Conservation (phyloP, 2,113 vertebrate species). For the Myrmecobius fasciatus region DNA sequence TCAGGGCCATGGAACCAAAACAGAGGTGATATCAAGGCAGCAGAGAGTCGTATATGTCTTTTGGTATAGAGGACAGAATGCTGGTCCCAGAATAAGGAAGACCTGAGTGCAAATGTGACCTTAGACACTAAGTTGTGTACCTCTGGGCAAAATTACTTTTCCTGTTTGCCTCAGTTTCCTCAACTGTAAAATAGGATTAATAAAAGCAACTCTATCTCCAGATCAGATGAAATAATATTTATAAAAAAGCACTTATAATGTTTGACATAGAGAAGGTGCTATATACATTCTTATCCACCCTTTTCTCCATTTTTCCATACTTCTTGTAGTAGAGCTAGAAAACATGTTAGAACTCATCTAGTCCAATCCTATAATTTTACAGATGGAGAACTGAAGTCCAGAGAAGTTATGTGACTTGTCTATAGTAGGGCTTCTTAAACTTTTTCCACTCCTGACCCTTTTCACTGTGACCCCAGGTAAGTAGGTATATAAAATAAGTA, state of each 20-base stretch:
- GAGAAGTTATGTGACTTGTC: background rate
- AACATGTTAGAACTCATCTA: background rate
- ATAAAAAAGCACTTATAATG: too few species aligned
- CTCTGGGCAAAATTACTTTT: background rate
- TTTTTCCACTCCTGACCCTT: too few species aligned
- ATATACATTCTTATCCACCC: background rate
- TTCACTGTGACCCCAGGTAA: too few species aligned
- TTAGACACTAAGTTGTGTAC: background rate
- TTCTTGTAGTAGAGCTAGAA: background rate
- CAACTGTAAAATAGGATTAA: background rate
- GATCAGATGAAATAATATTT: too few species aligned
- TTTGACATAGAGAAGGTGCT: background rate
- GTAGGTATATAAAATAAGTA: too few species aligned
- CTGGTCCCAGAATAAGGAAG: background rate
- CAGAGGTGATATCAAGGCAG: background rate
- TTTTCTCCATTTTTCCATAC: too few species aligned
- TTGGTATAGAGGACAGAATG: background rate
- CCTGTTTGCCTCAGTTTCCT: background rate
- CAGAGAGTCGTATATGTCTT: background rate
- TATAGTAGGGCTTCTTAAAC: too few species aligned
- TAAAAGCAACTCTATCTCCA: too few species aligned
- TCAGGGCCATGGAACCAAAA: background rate
- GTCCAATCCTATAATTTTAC: background rate
- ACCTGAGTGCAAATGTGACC: background rate
- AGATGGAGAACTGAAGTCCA: background rate